Evolutionary conservation across 2,888 invertebrate genomes (phyloP), one percentile per base, ranked within the genome.

Genomic region (Netelia melanura): DNA sequence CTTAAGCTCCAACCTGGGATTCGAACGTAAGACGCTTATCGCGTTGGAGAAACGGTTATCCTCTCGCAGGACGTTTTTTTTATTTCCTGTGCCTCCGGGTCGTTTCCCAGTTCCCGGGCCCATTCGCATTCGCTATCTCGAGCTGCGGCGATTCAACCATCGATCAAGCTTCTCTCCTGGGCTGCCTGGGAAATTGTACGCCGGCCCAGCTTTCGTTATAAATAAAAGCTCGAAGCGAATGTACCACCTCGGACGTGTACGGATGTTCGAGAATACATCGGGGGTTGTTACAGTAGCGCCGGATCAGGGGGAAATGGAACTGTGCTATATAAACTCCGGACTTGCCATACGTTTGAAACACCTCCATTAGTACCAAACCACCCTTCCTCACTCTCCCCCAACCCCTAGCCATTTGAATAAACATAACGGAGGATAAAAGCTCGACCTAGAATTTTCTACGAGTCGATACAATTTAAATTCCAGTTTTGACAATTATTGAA

Each of bases 21-120:
- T 83, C 71, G 84, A 85, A 86, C 87, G 86, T 86, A 87, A 88
- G 85, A 81, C 83, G 86, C 86, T 88, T 89, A 89, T 88, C 88
- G 82, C 80, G 58, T 68, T 56, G 44, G 44, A 21, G 85, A 52
- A 48, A 67, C 58, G 58, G 54, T 68, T 43, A 78, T 52, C 25
- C 77, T 61, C 65, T 44, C 21, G 21, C 61, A 23, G 43, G 30
- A n/a, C 48, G 25, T 58, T 43, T 5, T 48, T 9, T 8, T 48
- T 25, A 48, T 52, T 11, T 61, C n/a, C 67, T 44, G 6, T 67
- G 10, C 48, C 48, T 23, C 6, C 67, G 44, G 11, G 43, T 23
- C 62, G n/a, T 9, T 30, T 17, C 38, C 43, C 64, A 17, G 61
- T 65, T 48, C 54, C 72, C 30, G 21, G n/a, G 52, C 58, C 65